Percentiles rank a stretch among this genome's conserved stretches.
Conservation (phyloP, 1,140 invertebrate genomes). For the Nasonia giraulti region DNA sequence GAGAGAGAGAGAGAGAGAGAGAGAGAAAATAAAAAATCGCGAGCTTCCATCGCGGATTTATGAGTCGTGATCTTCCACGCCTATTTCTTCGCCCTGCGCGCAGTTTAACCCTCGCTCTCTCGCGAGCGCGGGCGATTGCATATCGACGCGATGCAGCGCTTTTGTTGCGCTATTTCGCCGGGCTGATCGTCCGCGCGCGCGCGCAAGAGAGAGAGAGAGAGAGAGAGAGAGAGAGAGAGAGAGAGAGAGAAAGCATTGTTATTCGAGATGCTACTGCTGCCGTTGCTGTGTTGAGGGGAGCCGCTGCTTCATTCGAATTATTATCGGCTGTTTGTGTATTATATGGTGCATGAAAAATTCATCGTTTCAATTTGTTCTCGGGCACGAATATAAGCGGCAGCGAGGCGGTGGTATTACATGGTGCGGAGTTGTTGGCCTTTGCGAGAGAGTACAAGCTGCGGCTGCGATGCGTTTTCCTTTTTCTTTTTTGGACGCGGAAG, state of each 20-base stretch:
- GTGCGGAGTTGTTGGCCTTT: no score
- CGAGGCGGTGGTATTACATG: background rate
- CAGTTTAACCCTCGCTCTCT: background rate
- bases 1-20: no score
- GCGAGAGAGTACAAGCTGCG: no score
- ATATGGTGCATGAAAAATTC: conserved; percentile 34
- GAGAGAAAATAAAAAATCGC: conserved; percentile 50
- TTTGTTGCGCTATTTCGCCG: conserved; percentile 24
- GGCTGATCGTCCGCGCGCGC: no score
- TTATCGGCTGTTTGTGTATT: conserved; percentile 20
- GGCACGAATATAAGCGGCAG: background rate
- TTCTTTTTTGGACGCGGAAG: no score
- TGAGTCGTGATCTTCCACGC: conserved; percentile 51
- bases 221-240: no score
- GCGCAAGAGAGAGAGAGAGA: no score
- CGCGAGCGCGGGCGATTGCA: background rate
- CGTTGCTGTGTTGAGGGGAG: background rate
- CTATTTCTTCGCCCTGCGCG: conserved; percentile 27
- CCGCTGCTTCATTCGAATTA: conserved; percentile 3
- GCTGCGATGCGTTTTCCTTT: no score
- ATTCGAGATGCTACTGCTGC: background rate
- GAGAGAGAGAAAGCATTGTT: conserved; percentile 27
- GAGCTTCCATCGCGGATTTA: conserved; percentile 47
- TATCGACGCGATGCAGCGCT: background rate
- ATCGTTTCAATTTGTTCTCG: conserved; percentile 40